Conservation (phyloP, 2,113 vertebrate species). For the Triplophysa rosa region DNA sequence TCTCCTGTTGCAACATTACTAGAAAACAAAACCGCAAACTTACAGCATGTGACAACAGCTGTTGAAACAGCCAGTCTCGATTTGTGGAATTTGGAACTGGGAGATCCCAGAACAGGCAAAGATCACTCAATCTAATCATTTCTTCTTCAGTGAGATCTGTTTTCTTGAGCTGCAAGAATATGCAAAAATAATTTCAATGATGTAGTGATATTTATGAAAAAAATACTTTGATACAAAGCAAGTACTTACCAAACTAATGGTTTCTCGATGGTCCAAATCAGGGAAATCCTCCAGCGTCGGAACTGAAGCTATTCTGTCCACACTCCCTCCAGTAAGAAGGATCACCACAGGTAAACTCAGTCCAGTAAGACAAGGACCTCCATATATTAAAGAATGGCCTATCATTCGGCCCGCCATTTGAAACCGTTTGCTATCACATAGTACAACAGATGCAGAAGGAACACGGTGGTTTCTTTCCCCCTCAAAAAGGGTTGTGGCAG, state of each 20-base stretch:
- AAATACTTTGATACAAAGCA: background rate
- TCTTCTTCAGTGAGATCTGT: background rate
- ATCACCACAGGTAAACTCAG: constrained; percentile 10
- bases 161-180: constrained; percentile 5
- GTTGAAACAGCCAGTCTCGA: constrained; percentile 32
- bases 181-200: background rate
- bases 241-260: constrained; percentile 21
- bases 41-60: constrained; percentile 37
- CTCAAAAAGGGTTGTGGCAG: background rate
- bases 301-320: constrained; percentile 3
- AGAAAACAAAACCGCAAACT: background rate
- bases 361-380: constrained; percentile 19
- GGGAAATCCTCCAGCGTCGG: constrained; percentile 28
- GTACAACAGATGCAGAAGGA: background rate
- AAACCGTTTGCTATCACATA: background rate
- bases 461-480: background rate
- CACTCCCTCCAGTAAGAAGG: background rate
- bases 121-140: background rate
- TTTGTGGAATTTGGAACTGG: constrained; percentile 17
- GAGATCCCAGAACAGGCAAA: constrained; percentile 39
- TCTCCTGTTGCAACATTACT: no score
- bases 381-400: background rate
- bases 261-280: constrained; percentile 28
- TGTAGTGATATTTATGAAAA: background rate
- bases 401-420: constrained; percentile 16